phyloP scores from a whole-genome alignment of 2,888 invertebrate species.

The Xestia rhomboidea region DNA sequence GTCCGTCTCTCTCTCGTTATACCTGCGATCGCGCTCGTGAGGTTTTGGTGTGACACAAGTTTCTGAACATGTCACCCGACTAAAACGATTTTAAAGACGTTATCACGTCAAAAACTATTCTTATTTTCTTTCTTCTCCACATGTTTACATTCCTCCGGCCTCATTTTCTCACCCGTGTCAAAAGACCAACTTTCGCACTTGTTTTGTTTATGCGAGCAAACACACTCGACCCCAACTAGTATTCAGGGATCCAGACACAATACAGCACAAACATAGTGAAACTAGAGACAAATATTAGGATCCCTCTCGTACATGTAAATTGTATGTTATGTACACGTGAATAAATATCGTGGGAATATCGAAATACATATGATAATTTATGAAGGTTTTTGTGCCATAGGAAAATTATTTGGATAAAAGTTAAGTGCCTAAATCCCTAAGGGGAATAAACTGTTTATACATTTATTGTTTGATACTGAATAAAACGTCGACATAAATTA shows the following conservation, averaged over 20 bases:
- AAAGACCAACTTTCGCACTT: conserved; percentile 55
- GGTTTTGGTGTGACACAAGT: too few relatives aligned
- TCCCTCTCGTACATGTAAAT: conserved; percentile 31
- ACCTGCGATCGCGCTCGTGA: too few relatives aligned
- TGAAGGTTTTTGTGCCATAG: not conserved
- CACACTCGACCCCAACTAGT: conserved; percentile 45
- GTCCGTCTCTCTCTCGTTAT: too few relatives aligned
- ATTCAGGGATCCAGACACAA: conserved; percentile 39
- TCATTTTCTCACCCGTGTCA: conserved; percentile 32
- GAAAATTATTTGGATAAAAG: not conserved
- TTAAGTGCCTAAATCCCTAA: not conserved
- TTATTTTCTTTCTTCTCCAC: conserved; percentile 26
- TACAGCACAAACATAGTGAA: conserved; percentile 52
- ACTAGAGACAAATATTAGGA: conserved; percentile 49
- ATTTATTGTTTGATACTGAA: not conserved
- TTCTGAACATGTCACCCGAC: too few relatives aligned
- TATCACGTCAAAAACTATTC: too few relatives aligned
- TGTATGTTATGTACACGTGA: conserved; percentile 21
- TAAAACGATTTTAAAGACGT: too few relatives aligned
- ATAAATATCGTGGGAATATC: conserved; percentile 11
- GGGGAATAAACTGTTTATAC: not conserved
- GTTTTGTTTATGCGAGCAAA: conserved; percentile 59
- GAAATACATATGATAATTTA: not conserved
- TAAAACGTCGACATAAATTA: too few relatives aligned
- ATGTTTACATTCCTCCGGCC: conserved; percentile 37